phyloP scores from a whole-genome alignment of 2,797 vertebrate genomes.

The Xerus rutilus region DNA sequence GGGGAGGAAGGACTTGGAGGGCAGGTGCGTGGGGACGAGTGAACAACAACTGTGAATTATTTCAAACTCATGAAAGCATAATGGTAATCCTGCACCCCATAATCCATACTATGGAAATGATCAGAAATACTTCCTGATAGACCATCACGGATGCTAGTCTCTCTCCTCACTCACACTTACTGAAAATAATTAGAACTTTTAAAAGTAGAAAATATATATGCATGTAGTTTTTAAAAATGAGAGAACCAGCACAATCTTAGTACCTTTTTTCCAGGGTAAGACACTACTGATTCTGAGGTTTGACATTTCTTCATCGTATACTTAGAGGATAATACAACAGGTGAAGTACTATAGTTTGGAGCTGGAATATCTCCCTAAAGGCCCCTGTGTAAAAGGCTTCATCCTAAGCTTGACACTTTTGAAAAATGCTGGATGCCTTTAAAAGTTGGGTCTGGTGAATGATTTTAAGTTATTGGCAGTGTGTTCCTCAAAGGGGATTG shows the following conservation, averaged over 20 bases:
- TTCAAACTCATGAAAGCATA: not conserved
- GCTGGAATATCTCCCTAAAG: not conserved
- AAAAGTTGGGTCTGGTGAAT: not conserved
- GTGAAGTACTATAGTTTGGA: not conserved
- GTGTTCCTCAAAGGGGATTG: not conserved
- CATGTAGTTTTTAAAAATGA: not conserved
- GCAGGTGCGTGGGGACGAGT: not conserved
- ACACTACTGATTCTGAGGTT: not conserved
- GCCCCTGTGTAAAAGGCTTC: not conserved
- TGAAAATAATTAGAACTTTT: conserved; percentile 47
- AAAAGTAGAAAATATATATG: not conserved
- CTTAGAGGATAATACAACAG: not conserved
- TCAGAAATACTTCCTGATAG: not conserved
- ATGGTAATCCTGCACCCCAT: not conserved
- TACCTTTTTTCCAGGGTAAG: not conserved
- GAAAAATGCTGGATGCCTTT: not conserved
- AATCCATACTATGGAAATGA: not conserved
- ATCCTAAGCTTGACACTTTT: not conserved
- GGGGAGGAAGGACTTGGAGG: too few species aligned
- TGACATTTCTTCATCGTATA: not conserved
- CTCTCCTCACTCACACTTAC: not conserved
- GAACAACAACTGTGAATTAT: not conserved
- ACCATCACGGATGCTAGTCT: not conserved
- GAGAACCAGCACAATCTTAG: not conserved
- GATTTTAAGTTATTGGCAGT: too few species aligned